Percentiles rank a stretch among this genome's conserved stretches.
Evolutionary conservation across 2,797 vertebrate species (phyloP).

Genomic region (Darevskia nairensis): DNA sequence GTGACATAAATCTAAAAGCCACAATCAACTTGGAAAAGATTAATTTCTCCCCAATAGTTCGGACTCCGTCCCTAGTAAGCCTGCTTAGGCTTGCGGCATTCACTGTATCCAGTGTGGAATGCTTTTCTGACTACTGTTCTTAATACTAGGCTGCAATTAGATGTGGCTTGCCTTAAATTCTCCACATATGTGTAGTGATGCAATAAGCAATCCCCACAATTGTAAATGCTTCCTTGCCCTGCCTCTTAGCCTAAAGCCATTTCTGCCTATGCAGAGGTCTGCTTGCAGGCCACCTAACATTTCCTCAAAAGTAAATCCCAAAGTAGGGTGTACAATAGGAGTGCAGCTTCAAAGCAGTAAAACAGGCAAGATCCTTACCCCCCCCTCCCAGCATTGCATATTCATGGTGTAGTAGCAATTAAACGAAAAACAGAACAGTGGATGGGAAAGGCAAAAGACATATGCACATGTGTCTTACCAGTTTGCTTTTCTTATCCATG

Average conservation of each 20-base stretch:
- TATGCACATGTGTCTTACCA: slow-evolving; percentile 83
- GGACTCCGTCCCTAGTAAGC: too few species aligned
- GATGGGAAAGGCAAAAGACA: neutral
- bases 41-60: neutral
- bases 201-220: neutral
- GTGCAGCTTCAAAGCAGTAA: neutral
- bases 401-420: slow-evolving; percentile 30
- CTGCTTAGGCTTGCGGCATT: too few species aligned
- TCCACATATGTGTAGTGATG: neutral
- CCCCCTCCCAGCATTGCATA: too few species aligned
- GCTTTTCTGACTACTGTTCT: slow-evolving; percentile 17
- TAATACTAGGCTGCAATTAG: neutral
- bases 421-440: slow-evolving; percentile 1
- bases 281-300: neutral
- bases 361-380: neutral
- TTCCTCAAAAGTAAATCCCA: neutral
- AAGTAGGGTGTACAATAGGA: neutral
- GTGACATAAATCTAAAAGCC: neutral
- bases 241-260: slow-evolving; percentile 4
- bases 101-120: neutral
- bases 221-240: slow-evolving; percentile 36
- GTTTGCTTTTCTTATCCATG: slow-evolving; percentile 74
- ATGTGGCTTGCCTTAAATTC: neutral
- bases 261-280: neutral
- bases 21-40: neutral